Conservation (phyloP, 2,113 vertebrate species). For the Nestor notabilis region DNA sequence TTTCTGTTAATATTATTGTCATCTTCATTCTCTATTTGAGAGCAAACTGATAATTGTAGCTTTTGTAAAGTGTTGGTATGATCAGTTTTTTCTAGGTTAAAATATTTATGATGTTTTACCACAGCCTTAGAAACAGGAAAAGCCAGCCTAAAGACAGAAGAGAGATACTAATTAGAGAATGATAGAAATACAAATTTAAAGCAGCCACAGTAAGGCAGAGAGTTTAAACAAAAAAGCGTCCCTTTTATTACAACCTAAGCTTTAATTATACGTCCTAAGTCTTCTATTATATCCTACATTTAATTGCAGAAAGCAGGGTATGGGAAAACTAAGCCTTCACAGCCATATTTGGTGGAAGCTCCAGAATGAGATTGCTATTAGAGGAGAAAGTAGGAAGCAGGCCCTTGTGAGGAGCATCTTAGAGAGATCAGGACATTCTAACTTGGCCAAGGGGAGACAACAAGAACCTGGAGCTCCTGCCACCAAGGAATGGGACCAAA, state of each 20-base stretch:
- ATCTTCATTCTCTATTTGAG: neutral
- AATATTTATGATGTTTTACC: conserved; percentile 6
- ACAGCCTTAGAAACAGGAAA: conserved; percentile 52
- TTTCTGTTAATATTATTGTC: neutral
- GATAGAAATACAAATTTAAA: conserved; percentile 61
- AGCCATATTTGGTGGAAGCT: neutral
- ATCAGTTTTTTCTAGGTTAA: conserved; percentile 45
- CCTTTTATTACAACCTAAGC: conserved; percentile 46
- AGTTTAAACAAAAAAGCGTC: conserved; percentile 46
- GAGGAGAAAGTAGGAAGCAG: conserved; percentile 14
- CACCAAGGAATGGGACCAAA: neutral
- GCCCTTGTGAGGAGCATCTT: neutral
- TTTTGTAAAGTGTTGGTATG: neutral
- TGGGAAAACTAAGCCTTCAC: conserved; percentile 16
- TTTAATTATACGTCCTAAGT: conserved; percentile 43
- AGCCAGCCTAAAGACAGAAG: conserved; percentile 51
- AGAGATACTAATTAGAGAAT: conserved; percentile 54
- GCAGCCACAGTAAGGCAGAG: neutral
- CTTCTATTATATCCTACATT: conserved; percentile 26
- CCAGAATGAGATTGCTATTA: neutral
- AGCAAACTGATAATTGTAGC: neutral
- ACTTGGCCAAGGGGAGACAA: neutral
- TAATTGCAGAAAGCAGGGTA: conserved; percentile 35
- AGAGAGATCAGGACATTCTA: neutral
- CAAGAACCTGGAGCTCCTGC: neutral